These are phyloP conservation scores for Cygnus buccinator DNA, from an alignment of 2,113 vertebrate genomes.

Conservation along the genomic window DNA sequence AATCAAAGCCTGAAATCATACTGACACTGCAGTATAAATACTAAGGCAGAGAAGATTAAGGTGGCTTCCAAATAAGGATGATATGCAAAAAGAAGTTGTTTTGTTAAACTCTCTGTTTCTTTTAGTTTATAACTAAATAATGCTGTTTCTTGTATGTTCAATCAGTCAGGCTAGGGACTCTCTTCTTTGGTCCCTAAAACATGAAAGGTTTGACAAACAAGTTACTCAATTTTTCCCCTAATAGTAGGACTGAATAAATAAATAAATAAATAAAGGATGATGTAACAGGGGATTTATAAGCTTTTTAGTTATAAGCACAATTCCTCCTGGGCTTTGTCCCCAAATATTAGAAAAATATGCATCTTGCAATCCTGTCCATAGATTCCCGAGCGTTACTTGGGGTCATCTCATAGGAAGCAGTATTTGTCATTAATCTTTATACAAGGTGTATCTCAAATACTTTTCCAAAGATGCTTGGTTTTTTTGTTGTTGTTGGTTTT, in stretches of 20 bases:
- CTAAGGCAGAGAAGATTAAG: not conserved
- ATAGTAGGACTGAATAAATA: not conserved
- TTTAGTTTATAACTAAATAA: not conserved
- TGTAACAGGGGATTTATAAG: not conserved
- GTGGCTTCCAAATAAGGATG: not conserved
- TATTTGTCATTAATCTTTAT: not conserved
- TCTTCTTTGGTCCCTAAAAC: not conserved
- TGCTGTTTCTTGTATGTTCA: not conserved
- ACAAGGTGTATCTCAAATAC: not conserved
- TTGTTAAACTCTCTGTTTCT: not conserved
- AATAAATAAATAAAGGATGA: not conserved
- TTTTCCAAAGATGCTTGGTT: not conserved
- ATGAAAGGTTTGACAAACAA: not conserved
- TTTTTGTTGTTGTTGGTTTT: not conserved
- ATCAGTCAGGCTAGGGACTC: not conserved
- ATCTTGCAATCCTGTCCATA: not conserved
- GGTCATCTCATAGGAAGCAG: not conserved
- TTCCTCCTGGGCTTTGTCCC: not conserved
- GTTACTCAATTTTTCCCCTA: not conserved
- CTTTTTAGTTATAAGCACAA: not conserved
- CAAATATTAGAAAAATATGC: not conserved
- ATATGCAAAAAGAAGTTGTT: not conserved
- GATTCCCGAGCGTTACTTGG: not conserved
- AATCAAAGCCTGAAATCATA: not conserved
- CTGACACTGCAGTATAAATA: not conserved